Base-by-base conservation (phyloP, 2,888 invertebrate species). In the Diploptera punctata region DNA sequence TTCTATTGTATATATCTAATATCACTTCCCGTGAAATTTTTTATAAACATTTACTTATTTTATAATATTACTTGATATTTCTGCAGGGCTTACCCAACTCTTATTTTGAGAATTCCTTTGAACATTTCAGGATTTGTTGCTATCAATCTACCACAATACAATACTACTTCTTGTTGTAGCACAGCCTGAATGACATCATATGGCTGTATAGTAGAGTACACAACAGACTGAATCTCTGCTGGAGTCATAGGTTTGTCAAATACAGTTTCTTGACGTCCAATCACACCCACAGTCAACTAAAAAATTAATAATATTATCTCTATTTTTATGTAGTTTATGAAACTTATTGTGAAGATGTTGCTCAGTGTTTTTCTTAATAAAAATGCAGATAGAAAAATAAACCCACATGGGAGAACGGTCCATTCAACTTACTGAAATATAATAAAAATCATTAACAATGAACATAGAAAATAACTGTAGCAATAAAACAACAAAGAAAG, bases 171-270 rank as follows among this genome's bases (percentile, higher is more conserved):
- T 85, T 98, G 93, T 81, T 97, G 97, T 67, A 98, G 83, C 0
- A 97, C 97, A 1, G 97, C 95, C 76, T 95, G 95, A 73, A 97
- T 93, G 26, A 96, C 90, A 83, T 98, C 94, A 79, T 94, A 93
- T 0, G 94, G 93, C 81, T 95, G 95, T 77, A 95, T 94, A 5
- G 91, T 93, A 18, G 91, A 90, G 83, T 98, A 99, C 86, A 99
- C 91, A 7, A 97, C 94, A 29, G 93, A 90, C 80, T 96, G 93
- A 70, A 99, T 96, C 85, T 98, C 98, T 1, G 92, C 91, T 0
- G 99, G 99, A 0, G 97, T 97, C 90, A 98, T 93, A 0, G 99
- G 99, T 80, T 98, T 97, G 83, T 97, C 97, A 80, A 99, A 95
- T n/a, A 96, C 93, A 0, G 95, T 95, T 84, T 99, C 99, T 78